Evolutionary conservation across 30 jellyfish, hydroid and myxozoan species (phyloP).

Genomic region (Sanderia malayensis): DNA sequence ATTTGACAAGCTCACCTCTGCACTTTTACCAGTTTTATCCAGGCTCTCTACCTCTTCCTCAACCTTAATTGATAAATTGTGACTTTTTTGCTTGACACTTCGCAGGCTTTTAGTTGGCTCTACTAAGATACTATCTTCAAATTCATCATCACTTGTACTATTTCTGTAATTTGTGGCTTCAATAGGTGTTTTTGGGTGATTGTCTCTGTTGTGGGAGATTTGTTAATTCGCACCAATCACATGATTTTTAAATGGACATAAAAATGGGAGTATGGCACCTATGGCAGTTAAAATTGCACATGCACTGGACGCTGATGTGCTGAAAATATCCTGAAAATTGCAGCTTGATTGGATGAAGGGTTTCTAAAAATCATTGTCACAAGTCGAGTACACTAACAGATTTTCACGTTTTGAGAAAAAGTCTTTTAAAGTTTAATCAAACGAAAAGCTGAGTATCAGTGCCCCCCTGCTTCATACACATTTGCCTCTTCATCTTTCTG

Average conservation of each 20-base stretch:
- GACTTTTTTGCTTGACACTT: conserved; percentile 21
- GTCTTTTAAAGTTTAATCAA: not conserved
- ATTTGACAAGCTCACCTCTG: no score
- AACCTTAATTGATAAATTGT: conserved; percentile 6
- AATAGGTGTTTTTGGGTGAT: no score
- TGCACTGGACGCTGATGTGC: no score
- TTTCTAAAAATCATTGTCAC: not conserved
- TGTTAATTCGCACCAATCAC: no score
- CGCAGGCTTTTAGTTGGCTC: conserved; percentile 7
- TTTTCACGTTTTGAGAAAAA: no score
- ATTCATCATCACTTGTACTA: conserved; percentile 23
- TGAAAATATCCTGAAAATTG: not conserved
- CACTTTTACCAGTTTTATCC: conserved; percentile 5
- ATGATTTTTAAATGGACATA: no score
- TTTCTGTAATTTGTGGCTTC: no score
- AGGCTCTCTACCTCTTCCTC: conserved; percentile 15
- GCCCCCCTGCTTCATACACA: conserved; percentile 36
- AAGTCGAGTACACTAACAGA: not conserved
- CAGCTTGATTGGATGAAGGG: not conserved
- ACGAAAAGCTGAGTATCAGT: no score
- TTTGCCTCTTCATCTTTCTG: conserved; percentile 34
- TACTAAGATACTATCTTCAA: conserved; percentile 9
- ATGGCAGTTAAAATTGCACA: no score
- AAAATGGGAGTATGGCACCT: no score
- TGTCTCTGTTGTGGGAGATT: no score